These are phyloP conservation scores for Danio jaintianensis DNA, from an alignment of 2,797 vertebrate species.

Conservation along the genomic window DNA sequence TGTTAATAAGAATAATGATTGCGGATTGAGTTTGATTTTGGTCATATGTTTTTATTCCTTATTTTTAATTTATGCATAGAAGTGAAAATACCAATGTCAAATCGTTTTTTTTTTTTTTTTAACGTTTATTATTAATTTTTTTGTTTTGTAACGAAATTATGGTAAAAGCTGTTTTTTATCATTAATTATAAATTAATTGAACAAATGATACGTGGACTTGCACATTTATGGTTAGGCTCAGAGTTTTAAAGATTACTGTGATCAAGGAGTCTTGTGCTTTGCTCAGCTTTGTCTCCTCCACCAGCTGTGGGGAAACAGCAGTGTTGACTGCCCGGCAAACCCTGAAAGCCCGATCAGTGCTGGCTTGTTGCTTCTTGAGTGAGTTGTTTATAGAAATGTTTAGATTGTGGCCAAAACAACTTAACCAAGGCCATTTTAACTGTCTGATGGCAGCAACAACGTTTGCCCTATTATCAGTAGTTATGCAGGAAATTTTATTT, in stretches of 20 bases:
- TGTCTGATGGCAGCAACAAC: conserved; percentile 30
- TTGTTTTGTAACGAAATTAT: no score
- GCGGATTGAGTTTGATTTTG: no score
- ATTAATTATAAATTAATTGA: no score
- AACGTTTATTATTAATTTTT: no score
- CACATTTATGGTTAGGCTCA: no score
- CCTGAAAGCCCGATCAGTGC: conserved; percentile 26
- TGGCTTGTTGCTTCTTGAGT: conserved; percentile 19
- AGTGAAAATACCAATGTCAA: no score
- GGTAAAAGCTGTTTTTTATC: no score
- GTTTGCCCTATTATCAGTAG: conserved; percentile 43
- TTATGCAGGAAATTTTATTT: conserved; percentile 24
- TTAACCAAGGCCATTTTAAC: conserved; percentile 37
- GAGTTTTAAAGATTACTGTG: conserved; percentile 27
- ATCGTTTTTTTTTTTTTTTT: no score
- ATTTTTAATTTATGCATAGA: no score
- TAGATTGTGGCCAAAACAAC: conserved; percentile 48
- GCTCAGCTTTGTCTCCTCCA: not conserved
- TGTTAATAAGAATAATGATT: no score
- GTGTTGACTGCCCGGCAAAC: conserved; percentile 44
- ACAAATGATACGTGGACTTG: no score
- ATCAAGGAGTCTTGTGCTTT: conserved; percentile 31
- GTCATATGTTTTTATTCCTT: no score
- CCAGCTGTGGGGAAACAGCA: conserved; percentile 46
- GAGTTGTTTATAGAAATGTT: conserved; percentile 27